A percentile compares a stretch with the other conserved stretches of the same genome.
Conservation (phyloP, 2,113 vertebrate genomes). For the Mobula hypostoma region DNA sequence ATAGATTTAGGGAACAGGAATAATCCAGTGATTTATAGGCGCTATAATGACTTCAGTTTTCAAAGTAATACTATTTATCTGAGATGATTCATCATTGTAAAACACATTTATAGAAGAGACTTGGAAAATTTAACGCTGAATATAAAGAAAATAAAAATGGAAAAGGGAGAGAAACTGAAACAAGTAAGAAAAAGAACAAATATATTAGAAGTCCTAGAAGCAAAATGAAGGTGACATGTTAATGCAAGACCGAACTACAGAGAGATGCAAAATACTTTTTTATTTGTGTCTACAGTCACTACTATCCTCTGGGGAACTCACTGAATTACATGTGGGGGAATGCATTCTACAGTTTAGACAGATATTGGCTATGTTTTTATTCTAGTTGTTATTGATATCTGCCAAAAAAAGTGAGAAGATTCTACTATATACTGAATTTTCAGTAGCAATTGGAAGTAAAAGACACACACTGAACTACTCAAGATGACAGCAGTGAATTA, state of each 20-base stretch:
- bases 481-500: not conserved
- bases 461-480: not conserved
- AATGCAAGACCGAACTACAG: not conserved
- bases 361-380: not conserved
- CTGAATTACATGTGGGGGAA: not conserved
- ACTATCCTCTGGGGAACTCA: not conserved
- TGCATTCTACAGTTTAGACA: not conserved
- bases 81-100: not conserved
- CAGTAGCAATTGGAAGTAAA: not conserved
- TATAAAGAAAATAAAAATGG: not conserved
- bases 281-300: slow-evolving; percentile 15
- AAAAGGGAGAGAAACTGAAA: not conserved
- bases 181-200: not conserved
- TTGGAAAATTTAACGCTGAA: not conserved
- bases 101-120: too few species aligned
- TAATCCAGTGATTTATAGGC: not conserved
- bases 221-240: slow-evolving; percentile 18
- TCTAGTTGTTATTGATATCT: slow-evolving; percentile 25
- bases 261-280: not conserved
- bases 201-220: not conserved
- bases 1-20: not conserved
- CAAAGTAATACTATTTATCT: not conserved
- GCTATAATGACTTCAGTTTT: not conserved
- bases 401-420: not conserved
- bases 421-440: not conserved